Evolutionary conservation across 2,113 vertebrate genomes (phyloP).

Genomic region (Tragelaphus scriptus): DNA sequence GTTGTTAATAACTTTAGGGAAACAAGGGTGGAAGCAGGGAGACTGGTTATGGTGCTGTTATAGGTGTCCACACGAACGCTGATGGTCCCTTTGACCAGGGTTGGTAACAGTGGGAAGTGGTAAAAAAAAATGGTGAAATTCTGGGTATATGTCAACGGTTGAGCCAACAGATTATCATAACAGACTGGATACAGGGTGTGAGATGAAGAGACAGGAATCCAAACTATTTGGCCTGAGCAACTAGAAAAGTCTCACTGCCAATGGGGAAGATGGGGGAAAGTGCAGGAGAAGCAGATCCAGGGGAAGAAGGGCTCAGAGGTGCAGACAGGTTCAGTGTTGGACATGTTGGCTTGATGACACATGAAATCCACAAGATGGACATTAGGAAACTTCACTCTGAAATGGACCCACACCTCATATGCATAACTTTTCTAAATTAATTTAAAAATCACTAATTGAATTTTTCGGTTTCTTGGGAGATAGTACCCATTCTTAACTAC

Average conservation of each 20-base stretch:
- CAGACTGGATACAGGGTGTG: not conserved
- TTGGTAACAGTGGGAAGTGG: not conserved
- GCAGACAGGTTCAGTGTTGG: not conserved
- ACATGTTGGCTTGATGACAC: not conserved
- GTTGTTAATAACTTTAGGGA: not conserved
- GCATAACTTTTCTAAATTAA: not conserved
- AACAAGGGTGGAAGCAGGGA: not conserved
- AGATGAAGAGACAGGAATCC: conserved; percentile 15
- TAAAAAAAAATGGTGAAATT: not conserved
- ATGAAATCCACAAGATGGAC: not conserved
- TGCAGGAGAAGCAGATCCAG: not conserved
- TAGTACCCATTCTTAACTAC: not conserved
- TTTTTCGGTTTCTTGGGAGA: not conserved
- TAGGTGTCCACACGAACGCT: not conserved
- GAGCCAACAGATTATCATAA: not conserved
- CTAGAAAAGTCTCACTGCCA: not conserved
- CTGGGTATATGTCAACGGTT: not conserved
- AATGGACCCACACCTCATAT: not conserved
- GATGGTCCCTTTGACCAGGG: not conserved
- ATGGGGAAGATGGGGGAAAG: not conserved
- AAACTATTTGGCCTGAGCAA: not conserved
- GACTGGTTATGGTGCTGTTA: not conserved
- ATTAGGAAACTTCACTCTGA: not conserved
- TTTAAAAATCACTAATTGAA: not conserved
- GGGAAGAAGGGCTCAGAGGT: not conserved